These are phyloP conservation scores for Meandrusa payeni DNA, from an alignment of 2,888 invertebrate genomes.

Conservation along the genomic window DNA sequence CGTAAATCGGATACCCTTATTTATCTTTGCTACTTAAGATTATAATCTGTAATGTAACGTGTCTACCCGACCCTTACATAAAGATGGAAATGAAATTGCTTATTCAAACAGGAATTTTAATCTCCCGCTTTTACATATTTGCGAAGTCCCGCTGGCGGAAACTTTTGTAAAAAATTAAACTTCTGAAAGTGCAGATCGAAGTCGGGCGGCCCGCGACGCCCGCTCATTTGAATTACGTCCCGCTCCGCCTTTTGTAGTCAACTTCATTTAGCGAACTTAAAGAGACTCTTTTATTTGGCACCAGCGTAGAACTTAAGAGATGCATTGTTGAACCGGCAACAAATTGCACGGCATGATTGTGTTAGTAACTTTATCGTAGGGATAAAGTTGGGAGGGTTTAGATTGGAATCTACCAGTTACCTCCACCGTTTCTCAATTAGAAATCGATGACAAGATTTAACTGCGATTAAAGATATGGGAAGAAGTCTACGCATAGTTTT, in stretches of 20 bases:
- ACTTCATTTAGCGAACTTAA: constrained; percentile 77
- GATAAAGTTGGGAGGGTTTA: constrained; percentile 50
- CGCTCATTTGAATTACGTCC: constrained; percentile 75
- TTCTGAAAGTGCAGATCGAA: constrained; percentile 70
- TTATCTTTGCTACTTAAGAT: too few relatives aligned
- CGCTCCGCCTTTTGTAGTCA: constrained; percentile 75
- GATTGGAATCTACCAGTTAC: constrained; percentile 62
- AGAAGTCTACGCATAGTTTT: too few relatives aligned
- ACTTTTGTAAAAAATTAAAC: constrained; percentile 73
- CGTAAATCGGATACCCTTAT: too few relatives aligned
- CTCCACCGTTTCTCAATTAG: constrained; percentile 29
- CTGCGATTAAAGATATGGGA: neutral
- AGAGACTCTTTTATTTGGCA: constrained; percentile 69
- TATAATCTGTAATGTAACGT: too few relatives aligned
- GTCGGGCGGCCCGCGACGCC: constrained; percentile 54
- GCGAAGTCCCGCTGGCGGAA: constrained; percentile 34
- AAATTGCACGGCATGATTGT: constrained; percentile 75
- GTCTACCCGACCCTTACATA: constrained; percentile 4
- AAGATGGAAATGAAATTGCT: constrained; percentile 22
- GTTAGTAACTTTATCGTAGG: constrained; percentile 53
- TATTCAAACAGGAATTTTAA: constrained; percentile 22
- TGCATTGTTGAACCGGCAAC: constrained; percentile 79
- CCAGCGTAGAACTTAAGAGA: constrained; percentile 69
- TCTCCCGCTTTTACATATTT: constrained; percentile 22
- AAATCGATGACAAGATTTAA: neutral